Evolutionary conservation across 2,888 invertebrate species (phyloP), one percentile per base, ranked within the genome.

Genomic region (Caenorhabditis sp.): DNA sequence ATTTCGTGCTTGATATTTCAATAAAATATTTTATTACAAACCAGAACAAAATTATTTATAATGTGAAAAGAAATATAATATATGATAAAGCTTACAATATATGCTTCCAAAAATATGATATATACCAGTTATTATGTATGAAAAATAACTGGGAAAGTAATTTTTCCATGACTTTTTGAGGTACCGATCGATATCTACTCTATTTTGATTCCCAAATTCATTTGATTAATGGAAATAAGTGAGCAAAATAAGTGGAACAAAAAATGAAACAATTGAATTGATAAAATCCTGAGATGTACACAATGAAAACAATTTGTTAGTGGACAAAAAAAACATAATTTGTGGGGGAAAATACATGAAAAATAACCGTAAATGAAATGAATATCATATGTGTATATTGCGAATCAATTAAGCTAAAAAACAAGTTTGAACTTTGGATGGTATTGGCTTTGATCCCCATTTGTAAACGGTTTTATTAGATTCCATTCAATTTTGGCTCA

Each of bases 401-500:
- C 43, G 43, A 43, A 43, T 43, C 43, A 43, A 43, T 43, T 43
- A 3, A 14, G 43, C 43, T 43, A 43, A 17, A 43, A 17, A 17
- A 43, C 14, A 43, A 52, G 3, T 23, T 52, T 52, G 52, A 52
- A 52, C 52, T 52, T n/a, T 43, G 7, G 17, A 10, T 31, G 31
- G 10, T 31, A 31, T 43, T 43, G 43, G 14, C 17, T 5, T 17
- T 43, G 43, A 43, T 43, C 43, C 17, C 17, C 17, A 4, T 21
- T 21, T 52, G 2, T 23, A 4, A 8, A 21, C 21, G 10, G 2
- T 52, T 8, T 52, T 52, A 52, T 52, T 20, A 52, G 20, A 74
- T 66, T 7, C 66, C 73, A 21, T 63, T 59, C 25, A 74, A 58
- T 7, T 66, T 25, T 56, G 68, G 70, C n/a, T 75, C 75, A 10